A percentile compares a stretch with the other conserved stretches of the same genome.
Conservation (phyloP, 2,797 vertebrate species). For the Chelonia mydas region DNA sequence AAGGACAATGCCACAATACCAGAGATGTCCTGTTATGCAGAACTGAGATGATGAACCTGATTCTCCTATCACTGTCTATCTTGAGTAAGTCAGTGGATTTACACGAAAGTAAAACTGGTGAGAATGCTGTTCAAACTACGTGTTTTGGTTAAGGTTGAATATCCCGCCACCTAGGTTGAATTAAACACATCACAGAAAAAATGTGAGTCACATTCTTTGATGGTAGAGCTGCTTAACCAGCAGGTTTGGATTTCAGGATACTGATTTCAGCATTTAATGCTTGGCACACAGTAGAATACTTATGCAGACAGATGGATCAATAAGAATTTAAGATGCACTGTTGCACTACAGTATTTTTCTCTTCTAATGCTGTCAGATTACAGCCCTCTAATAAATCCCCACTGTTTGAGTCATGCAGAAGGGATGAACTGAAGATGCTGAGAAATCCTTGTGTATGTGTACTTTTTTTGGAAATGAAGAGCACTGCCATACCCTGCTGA, state of each 20-base stretch:
- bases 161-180: background rate
- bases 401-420: background rate
- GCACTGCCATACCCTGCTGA: background rate
- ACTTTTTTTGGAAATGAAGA: background rate
- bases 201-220: background rate
- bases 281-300: background rate
- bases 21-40: background rate
- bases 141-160: background rate
- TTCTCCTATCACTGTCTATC: background rate
- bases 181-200: background rate
- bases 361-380: conserved; percentile 1
- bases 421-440: background rate
- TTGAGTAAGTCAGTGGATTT: background rate
- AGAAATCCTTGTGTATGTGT: background rate
- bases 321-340: background rate
- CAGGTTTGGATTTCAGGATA: background rate
- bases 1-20: background rate
- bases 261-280: background rate
- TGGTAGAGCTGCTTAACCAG: conserved; percentile 7
- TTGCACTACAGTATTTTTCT: background rate
- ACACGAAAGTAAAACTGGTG: background rate
- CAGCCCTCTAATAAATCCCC: conserved; percentile 5
- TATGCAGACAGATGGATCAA: background rate
- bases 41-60: background rate
- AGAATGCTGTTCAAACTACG: background rate